These are phyloP conservation scores for Tortrix viridana DNA, from an alignment of 2,888 invertebrate genomes.

Conservation along the genomic window DNA sequence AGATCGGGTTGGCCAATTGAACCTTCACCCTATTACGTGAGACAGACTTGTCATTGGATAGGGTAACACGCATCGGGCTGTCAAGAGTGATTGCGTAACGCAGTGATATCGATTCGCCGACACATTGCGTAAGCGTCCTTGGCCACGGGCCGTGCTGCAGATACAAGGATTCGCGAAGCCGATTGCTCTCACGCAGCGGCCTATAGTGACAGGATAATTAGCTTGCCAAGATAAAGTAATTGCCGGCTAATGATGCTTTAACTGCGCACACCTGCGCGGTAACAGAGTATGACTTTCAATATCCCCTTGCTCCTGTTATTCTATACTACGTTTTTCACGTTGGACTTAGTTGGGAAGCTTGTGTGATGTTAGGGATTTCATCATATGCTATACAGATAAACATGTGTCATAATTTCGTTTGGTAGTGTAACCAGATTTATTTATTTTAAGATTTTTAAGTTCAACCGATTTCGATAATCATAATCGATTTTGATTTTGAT, in stretches of 20 bases:
- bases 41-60: slow-evolving; percentile 29
- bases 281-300: slow-evolving; percentile 1
- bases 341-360: too few species aligned
- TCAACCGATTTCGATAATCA: too few species aligned
- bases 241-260: slow-evolving; percentile 16
- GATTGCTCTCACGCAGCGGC: slow-evolving; percentile 44
- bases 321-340: too few species aligned
- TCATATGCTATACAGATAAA: too few species aligned
- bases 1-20: slow-evolving; percentile 11
- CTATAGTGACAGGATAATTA: slow-evolving; percentile 27
- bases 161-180: slow-evolving; percentile 69
- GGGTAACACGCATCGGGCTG: slow-evolving; percentile 44
- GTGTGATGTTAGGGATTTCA: too few species aligned
- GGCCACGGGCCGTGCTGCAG: slow-evolving; percentile 55
- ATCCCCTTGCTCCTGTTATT: neutral
- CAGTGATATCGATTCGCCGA: slow-evolving; percentile 61
- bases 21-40: slow-evolving; percentile 18
- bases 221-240: slow-evolving; percentile 23
- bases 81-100: slow-evolving; percentile 64
- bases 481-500: too few species aligned
- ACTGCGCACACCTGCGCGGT: slow-evolving; percentile 16
- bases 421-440: too few species aligned
- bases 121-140: slow-evolving; percentile 65
- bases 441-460: too few species aligned
- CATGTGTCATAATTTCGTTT: too few species aligned